Base-by-base conservation (phyloP, 2,888 invertebrate genomes). In the Heliconius ethilla region DNA sequence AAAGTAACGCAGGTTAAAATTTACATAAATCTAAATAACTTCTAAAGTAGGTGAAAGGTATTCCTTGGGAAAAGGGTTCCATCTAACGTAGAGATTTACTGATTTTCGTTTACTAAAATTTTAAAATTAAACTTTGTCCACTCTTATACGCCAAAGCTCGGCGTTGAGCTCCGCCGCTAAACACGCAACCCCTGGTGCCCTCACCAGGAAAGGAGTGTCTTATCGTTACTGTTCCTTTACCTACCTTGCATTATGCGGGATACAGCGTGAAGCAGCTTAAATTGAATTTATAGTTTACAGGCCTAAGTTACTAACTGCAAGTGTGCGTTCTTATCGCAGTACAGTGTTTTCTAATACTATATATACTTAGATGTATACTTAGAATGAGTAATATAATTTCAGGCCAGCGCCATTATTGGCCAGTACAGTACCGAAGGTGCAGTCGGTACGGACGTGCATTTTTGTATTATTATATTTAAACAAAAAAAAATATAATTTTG, bases 201-300 rank as follows among this genome's bases (percentile, higher is more conserved):
- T 29, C 29, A 29, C 29, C 29, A 29, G 27, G 27, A 33, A 33
- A 33, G 33, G 33, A 33, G 40, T 40, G 40, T 40, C 40, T 33
- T 33, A 33, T 33, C 33, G 0, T 33, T 33, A 33, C 33, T 33
- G 45, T 45, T 15, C 45, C 15, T 22, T 18, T 27, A 29, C 27
- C 63, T 13, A 27, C 15, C 22, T 1, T 65, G 65, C 33, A 22
- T 3, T 3, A 33, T 65, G 65, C 65, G 65, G 29, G 65, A 29
- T 65, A 65, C 65, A 66, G 29, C 22, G 33, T 66, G 65, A 65
- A 65, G 65, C 29, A 45, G 51, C 51, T 51, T 51, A 51, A 51
- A 51, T 51, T 51, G 6, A 6, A 51, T 45, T 45, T 51, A 51
- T 55, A 55, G 55, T n/a, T n/a, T n/a, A 55, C 9, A n/a, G 2